Conservation (phyloP, 2,888 invertebrate species). For the Sarcophaga caerulescens region DNA sequence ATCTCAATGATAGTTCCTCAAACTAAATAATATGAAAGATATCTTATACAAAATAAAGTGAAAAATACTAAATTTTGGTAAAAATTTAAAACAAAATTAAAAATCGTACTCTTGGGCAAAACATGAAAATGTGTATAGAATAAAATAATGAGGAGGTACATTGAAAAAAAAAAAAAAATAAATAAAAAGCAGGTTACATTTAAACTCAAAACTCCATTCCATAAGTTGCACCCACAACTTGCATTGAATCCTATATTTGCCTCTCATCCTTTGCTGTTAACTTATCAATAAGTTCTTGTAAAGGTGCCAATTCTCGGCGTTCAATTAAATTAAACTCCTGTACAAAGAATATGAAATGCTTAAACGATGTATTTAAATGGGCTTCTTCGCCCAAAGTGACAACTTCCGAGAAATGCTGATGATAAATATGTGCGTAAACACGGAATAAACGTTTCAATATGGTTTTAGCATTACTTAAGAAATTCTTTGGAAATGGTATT, state of each 20-base stretch:
- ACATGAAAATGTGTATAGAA: constrained; percentile 21
- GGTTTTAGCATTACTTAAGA: constrained; percentile 97
- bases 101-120: constrained; percentile 48
- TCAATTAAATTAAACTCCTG: constrained; percentile 99
- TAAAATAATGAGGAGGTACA: constrained; percentile 18
- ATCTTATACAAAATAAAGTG: background rate
- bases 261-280: constrained; percentile 94
- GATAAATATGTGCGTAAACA: constrained; percentile 99
- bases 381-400: constrained; percentile 99
- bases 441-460: constrained; percentile 98
- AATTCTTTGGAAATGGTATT: constrained; percentile 99
- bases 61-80: constrained; percentile 27
- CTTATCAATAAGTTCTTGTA: constrained; percentile 98
- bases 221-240: constrained; percentile 39
- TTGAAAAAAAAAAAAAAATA: constrained; percentile 26
- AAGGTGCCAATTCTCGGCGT: constrained; percentile 96
- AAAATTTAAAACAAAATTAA: constrained; percentile 26
- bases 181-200: constrained; percentile 43
- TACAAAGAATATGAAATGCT: constrained; percentile 97
- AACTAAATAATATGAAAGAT: constrained; percentile 29
- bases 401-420: constrained; percentile 99
- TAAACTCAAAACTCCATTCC: constrained; percentile 70
- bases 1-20: constrained; percentile 49
- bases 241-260: constrained; percentile 83
- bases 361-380: constrained; percentile 99